phyloP scores from a whole-genome alignment of 2,113 vertebrate genomes.

The Scatophagus argus region DNA sequence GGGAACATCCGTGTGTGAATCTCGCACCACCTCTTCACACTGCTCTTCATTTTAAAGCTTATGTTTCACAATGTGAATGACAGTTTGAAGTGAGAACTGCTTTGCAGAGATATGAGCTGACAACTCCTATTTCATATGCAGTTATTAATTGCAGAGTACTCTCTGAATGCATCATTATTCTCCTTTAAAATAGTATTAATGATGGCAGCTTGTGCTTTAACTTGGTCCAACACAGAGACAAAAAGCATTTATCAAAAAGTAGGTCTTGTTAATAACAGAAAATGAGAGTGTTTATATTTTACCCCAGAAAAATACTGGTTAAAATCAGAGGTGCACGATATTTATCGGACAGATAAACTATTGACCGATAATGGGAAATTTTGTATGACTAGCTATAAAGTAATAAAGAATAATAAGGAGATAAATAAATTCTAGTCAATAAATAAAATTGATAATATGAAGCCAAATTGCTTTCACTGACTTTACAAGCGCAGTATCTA shows the following conservation, averaged over 20 bases:
- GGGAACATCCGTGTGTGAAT: neutral
- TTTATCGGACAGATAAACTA: too few species aligned
- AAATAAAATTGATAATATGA: too few species aligned
- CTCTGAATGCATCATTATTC: neutral
- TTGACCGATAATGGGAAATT: too few species aligned
- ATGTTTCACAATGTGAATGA: neutral
- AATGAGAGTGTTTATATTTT: neutral
- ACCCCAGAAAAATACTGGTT: neutral
- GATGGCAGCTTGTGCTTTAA: neutral
- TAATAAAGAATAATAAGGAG: too few species aligned
- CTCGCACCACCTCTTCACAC: neutral
- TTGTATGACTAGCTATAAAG: too few species aligned
- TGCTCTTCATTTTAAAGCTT: neutral
- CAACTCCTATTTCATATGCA: neutral
- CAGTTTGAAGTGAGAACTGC: neutral
- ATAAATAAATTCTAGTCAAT: too few species aligned
- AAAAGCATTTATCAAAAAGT: neutral
- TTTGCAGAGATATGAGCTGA: neutral
- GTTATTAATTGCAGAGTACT: neutral
- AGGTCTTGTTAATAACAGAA: neutral
- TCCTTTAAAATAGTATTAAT: neutral
- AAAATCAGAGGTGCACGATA: too few species aligned
- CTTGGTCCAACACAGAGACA: too few species aligned
- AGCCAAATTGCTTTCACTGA: too few species aligned
- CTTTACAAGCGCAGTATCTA: too few species aligned